Evolutionary conservation across 2,888 invertebrate genomes (phyloP).

Genomic region (Villa cingulata): DNA sequence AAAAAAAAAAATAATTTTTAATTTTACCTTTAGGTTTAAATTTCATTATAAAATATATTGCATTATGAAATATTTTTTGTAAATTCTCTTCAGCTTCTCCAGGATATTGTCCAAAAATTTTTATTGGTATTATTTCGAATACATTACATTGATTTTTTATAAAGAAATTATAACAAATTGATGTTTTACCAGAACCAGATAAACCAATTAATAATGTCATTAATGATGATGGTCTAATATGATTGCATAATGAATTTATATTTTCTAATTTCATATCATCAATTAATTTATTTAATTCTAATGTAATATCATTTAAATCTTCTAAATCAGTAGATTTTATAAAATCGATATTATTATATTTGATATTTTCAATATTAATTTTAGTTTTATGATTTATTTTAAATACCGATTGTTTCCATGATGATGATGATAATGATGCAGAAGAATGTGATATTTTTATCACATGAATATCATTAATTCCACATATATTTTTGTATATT

Average conservation of each 20-base stretch:
- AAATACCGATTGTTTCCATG: too few relatives aligned
- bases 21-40: slow-evolving; percentile 24
- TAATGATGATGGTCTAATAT: slow-evolving; percentile 17
- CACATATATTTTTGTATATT: not conserved
- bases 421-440: not conserved
- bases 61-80: slow-evolving; percentile 36
- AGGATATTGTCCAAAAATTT: slow-evolving; percentile 37
- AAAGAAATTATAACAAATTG: slow-evolving; percentile 39
- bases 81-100: slow-evolving; percentile 41
- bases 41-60: slow-evolving; percentile 25
- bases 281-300: slow-evolving; percentile 22
- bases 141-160: slow-evolving; percentile 35
- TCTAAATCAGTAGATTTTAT: slow-evolving; percentile 8
- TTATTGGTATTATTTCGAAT: slow-evolving; percentile 35
- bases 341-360: slow-evolving; percentile 12
- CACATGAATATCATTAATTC: not conserved
- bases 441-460: not conserved
- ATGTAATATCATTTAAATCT: slow-evolving; percentile 21
- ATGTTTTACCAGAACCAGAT: slow-evolving; percentile 45
- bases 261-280: slow-evolving; percentile 25
- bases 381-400: slow-evolving; percentile 15
- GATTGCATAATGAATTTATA: slow-evolving; percentile 19
- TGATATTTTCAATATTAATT: slow-evolving; percentile 20
- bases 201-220: slow-evolving; percentile 35
- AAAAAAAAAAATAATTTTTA: slow-evolving; percentile 4